Percentiles rank a stretch among this genome's conserved stretches.
Conservation (phyloP, 2,888 invertebrate species). For the Keiferia lycopersicella region DNA sequence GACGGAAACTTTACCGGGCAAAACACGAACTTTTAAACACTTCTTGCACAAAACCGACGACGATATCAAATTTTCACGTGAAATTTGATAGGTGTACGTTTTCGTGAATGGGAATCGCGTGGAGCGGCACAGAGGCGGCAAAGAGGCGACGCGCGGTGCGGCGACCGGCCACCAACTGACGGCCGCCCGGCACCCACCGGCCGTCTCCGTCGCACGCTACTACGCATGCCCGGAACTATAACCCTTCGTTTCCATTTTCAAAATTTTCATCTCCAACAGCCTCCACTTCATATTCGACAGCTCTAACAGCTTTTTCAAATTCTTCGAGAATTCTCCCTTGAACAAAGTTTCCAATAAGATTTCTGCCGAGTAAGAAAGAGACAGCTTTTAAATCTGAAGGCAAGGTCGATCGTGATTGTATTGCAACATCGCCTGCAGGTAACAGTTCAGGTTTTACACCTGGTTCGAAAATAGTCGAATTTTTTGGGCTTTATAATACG, state of each 20-base stretch:
- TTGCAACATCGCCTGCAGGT: conserved; percentile 56
- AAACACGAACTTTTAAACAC: conserved; percentile 66
- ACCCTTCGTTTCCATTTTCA: conserved; percentile 56
- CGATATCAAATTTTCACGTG: conserved; percentile 78
- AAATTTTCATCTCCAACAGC: conserved; percentile 21
- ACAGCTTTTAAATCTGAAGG: conserved; percentile 42
- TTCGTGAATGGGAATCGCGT: conserved; percentile 40
- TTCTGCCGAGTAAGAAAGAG: conserved; percentile 45
- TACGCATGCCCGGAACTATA: conserved; percentile 76
- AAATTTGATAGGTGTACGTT: conserved; percentile 79
- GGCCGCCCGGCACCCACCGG: conserved; percentile 50
- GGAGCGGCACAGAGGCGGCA: conserved; percentile 43
- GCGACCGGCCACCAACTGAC: conserved; percentile 71
- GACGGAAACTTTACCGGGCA: conserved; percentile 57
- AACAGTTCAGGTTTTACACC: conserved; percentile 62
- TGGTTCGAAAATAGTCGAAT: conserved; percentile 59
- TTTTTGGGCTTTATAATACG: conserved; percentile 41
- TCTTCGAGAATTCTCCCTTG: background rate
- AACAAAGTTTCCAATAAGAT: conserved; percentile 14
- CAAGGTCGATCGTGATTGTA: conserved; percentile 69
- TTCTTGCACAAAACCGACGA: conserved; percentile 70
- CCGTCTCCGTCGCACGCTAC: conserved; percentile 68
- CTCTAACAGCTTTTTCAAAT: background rate
- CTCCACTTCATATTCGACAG: conserved; percentile 39
- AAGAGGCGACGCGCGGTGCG: conserved; percentile 57